Conservation (phyloP, 2,888 invertebrate species). For the Lochmaea capreae region DNA sequence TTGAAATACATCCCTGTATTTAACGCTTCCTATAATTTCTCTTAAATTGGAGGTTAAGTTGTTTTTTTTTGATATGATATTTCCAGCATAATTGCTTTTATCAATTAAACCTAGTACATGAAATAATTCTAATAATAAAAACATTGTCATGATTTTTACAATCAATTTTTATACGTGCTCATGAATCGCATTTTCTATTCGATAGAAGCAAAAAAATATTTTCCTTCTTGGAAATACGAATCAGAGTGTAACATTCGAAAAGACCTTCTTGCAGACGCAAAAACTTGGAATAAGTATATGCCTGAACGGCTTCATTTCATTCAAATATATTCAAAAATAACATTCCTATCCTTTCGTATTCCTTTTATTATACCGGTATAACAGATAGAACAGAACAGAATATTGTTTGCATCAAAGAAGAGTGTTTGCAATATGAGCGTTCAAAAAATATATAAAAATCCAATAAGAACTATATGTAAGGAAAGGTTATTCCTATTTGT, state of each 20-base stretch:
- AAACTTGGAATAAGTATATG: constrained; percentile 35
- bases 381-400: constrained; percentile 32
- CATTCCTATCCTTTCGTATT: constrained; percentile 37
- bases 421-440: constrained; percentile 34
- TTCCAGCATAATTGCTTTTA: too few relatives aligned
- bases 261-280: constrained; percentile 1
- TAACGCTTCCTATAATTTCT: too few relatives aligned
- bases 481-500: constrained; percentile 41
- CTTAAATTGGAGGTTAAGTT: too few relatives aligned
- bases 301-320: constrained; percentile 36
- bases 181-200: background rate
- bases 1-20: too few relatives aligned
- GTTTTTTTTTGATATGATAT: too few relatives aligned
- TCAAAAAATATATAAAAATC: constrained; percentile 36
- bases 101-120: too few relatives aligned
- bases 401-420: constrained; percentile 36
- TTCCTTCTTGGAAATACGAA: background rate
- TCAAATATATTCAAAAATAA: constrained; percentile 41
- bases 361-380: constrained; percentile 33
- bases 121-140: too few relatives aligned
- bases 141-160: background rate
- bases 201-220: background rate
- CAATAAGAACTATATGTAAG: constrained; percentile 37
- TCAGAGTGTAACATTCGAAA: constrained; percentile 6
- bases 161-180: background rate